Conservation (phyloP, 2,113 vertebrate genomes). For the Bos javanicus region DNA sequence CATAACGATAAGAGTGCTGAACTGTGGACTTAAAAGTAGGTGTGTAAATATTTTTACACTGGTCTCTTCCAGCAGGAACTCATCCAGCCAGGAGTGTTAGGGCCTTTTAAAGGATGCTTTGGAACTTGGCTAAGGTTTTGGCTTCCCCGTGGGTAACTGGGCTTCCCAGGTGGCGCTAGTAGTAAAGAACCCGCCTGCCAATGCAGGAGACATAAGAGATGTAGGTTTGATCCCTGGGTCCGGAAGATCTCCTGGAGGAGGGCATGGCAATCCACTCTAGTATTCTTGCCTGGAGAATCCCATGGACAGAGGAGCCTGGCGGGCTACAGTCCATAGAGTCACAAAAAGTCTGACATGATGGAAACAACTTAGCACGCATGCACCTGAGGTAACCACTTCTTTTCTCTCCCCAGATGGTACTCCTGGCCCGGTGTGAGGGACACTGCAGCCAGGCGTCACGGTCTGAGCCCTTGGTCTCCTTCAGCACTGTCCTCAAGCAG, state of each 20-base stretch:
- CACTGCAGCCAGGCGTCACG: constrained; percentile 94
- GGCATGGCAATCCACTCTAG: background rate
- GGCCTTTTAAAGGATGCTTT: background rate
- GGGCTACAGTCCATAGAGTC: background rate
- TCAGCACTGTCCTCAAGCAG: constrained; percentile 95
- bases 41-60: constrained; percentile 83
- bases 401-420: constrained; percentile 88
- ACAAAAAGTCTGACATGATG: background rate
- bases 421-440: constrained; percentile 96
- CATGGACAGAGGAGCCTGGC: background rate
- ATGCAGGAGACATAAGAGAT: background rate
- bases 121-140: background rate
- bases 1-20: constrained; percentile 83
- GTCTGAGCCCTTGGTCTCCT: constrained; percentile 95
- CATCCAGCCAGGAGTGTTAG: background rate
- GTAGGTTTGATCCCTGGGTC: background rate
- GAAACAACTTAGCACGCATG: fast-evolving
- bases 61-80: background rate
- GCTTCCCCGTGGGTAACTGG: background rate
- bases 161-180: background rate
- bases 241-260: background rate
- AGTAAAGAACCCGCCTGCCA: background rate
- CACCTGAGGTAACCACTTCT: background rate
- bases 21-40: constrained; percentile 79
- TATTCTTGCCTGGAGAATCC: background rate